Evolutionary conservation across 2,888 invertebrate species (phyloP).

Genomic region (Acrobasis consociella): DNA sequence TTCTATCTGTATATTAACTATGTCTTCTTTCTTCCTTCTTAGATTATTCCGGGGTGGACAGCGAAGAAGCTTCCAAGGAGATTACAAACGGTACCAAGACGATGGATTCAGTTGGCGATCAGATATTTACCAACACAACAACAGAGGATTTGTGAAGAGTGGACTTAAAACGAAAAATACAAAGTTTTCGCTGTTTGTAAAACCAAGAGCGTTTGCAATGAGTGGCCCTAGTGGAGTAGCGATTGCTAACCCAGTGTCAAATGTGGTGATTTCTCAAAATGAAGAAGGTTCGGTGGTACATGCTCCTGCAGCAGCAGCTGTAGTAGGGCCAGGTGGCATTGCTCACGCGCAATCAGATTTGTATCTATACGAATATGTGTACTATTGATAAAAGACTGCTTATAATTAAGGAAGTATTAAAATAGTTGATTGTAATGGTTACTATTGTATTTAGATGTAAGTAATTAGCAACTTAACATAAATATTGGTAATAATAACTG

Average conservation of each 20-base stretch:
- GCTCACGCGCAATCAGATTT: slow-evolving; percentile 90
- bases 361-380: slow-evolving; percentile 74
- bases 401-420: neutral
- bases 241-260: slow-evolving; percentile 86
- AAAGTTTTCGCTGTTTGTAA: slow-evolving; percentile 67
- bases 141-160: slow-evolving; percentile 52
- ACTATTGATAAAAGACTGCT: slow-evolving; percentile 21
- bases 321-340: slow-evolving; percentile 89
- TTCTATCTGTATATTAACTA: slow-evolving; percentile 40
- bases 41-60: slow-evolving; percentile 58
- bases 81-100: slow-evolving; percentile 32
- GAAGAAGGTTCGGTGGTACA: slow-evolving; percentile 85
- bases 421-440: neutral
- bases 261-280: slow-evolving; percentile 84
- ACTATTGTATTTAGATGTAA: neutral
- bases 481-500: neutral
- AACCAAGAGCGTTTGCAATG: slow-evolving; percentile 85
- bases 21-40: slow-evolving; percentile 60
- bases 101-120: slow-evolving; percentile 41
- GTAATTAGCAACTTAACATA: neutral
- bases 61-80: slow-evolving; percentile 41
- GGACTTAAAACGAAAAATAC: slow-evolving; percentile 43
- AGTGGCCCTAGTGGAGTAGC: slow-evolving; percentile 86
- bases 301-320: slow-evolving; percentile 86
- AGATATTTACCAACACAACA: slow-evolving; percentile 61